Evolutionary conservation across 2,113 vertebrate genomes (phyloP).

Genomic region (Sapajus apella): DNA sequence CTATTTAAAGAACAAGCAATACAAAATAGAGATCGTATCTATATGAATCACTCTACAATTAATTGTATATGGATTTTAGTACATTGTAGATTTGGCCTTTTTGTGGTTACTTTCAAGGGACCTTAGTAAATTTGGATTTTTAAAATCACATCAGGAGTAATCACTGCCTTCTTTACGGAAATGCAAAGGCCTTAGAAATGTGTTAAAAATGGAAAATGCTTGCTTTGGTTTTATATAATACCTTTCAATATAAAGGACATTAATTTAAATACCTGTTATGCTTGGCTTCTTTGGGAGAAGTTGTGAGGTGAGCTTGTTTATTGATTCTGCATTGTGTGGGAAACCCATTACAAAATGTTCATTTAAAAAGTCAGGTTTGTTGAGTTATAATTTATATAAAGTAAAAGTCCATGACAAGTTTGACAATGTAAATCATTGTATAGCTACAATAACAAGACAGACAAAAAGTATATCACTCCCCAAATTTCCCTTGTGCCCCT

Average conservation of each 20-base stretch:
- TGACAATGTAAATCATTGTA: background rate
- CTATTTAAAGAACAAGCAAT: background rate
- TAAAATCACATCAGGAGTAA: background rate
- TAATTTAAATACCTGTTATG: slow-evolving; percentile 26
- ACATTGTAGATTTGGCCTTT: background rate
- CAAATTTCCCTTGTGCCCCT: background rate
- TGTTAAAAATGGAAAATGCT: slow-evolving; percentile 25
- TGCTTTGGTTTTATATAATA: slow-evolving; percentile 25
- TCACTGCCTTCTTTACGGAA: background rate
- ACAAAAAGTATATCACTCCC: background rate
- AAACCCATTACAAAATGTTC: slow-evolving; percentile 8
- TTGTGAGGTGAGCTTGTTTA: background rate
- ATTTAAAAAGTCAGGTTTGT: background rate
- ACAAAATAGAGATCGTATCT: background rate
- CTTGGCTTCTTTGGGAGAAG: background rate
- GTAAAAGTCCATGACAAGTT: background rate
- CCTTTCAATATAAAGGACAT: background rate
- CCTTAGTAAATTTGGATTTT: background rate
- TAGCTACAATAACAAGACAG: background rate
- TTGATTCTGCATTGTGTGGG: background rate
- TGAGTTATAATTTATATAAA: background rate
- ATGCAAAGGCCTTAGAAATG: background rate
- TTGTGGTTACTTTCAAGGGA: background rate
- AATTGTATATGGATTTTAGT: background rate
- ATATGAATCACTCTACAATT: background rate